phyloP scores from a whole-genome alignment of 2,797 vertebrate genomes.

The Pempheris klunzingeri region DNA sequence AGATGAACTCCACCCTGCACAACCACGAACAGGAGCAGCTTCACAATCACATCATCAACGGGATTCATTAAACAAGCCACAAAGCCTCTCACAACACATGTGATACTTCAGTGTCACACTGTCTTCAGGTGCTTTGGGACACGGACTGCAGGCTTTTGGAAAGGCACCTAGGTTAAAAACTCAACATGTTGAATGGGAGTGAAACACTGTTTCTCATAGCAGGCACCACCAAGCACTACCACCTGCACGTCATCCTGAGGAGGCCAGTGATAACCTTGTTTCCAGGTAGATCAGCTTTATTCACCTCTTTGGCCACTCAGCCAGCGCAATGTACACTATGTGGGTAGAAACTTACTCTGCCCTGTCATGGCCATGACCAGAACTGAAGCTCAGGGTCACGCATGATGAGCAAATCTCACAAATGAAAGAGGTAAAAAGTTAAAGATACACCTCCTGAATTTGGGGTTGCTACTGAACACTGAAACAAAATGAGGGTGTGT shows the following conservation, averaged over 20 bases:
- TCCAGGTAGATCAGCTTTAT: neutral
- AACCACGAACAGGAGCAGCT: conserved; percentile 78
- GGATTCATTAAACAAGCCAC: conserved; percentile 69
- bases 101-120: neutral
- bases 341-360: neutral
- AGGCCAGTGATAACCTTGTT: neutral
- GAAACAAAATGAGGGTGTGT: neutral
- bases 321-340: neutral
- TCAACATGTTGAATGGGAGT: conserved; percentile 1
- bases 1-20: conserved; percentile 65
- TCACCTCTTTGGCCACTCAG: neutral
- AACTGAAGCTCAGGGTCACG: conserved; percentile 37
- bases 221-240: neutral
- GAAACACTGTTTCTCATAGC: conserved; percentile 9
- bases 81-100: neutral
- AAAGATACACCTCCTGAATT: neutral
- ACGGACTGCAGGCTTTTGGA: neutral
- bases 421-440: neutral
- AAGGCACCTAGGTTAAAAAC: neutral
- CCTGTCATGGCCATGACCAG: neutral
- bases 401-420: neutral
- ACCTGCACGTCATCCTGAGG: neutral
- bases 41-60: conserved; percentile 82
- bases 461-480: neutral
- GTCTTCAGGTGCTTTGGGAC: neutral